Base-by-base conservation (phyloP, 1,140 invertebrate species). In the Goniozus legneri region DNA sequence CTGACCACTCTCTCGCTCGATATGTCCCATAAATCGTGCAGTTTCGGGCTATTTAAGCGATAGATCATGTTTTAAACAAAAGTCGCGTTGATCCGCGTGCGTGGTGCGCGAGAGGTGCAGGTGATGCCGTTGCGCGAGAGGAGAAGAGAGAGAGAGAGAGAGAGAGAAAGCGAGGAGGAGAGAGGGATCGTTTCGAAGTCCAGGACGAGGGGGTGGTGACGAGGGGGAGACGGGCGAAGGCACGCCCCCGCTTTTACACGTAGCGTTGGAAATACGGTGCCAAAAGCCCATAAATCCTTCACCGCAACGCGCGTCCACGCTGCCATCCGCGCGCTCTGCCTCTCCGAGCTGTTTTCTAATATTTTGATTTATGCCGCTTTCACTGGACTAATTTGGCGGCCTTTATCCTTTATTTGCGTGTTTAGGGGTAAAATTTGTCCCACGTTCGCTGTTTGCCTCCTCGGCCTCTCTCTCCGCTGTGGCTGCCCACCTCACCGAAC, bases 1-100 rank as follows among this genome's bases (percentile, higher is more conserved):
- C 38, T 13, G 8, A n/a, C 38, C 12, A 12, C 3, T 14, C 37
- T 15, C 18, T 22, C 37, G 8, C 2, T 7, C 37, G 20, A 1
- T 0, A 7, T 21, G 19, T 41, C 41, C 56, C 68, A 69, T 72
- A 73, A 73, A 73, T 73, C 63, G 56, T 69, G 56, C 53, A 61
- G 49, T 67, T 62, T 55, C 54, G 53, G 60, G 51, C 4, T 69
- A 67, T 71, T 72, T 67, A 69, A 71, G 62, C 67, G 54, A 71
- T 73, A 72, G 65, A 72, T 73, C 69, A 72, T 67, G 58, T 69
- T 69, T 71, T 72, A 73, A 73, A 73, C 67, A 71, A 72, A 69
- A 69, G 65, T 69, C 51, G 41, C 50, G 43, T 31, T 68, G 65
- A 71, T 71, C 62, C 60, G 58, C 53, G 57, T 33, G 51, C 50